Base-by-base conservation (phyloP, 2,888 invertebrate species). In the Bibio marci region DNA sequence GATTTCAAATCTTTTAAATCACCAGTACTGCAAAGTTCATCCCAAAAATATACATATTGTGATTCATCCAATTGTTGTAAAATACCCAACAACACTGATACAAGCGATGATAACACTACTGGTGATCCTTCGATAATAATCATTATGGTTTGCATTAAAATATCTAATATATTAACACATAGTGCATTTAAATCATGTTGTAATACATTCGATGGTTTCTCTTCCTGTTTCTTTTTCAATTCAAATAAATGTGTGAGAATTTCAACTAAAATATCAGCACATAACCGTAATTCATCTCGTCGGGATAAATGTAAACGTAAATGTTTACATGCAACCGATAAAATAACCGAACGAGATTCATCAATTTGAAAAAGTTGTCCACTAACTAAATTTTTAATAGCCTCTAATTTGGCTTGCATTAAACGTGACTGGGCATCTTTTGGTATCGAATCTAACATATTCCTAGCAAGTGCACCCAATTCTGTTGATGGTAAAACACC, bases 41-140 rank as follows among this genome's bases (percentile, higher is more conserved):
- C 85, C 80, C 90, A 87, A 33, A 91, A 64, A 13, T 82, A 69
- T 48, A 80, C 79, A 58, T 90, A 92, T 54, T 92, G 91, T 22
- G 77, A 79, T 45, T 88, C 86, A 48, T 83, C 83, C 52, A 94
- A 69, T 4, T 91, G 64, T 54, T 90, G 85, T 52, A 94, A 67
- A 32, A 87, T 69, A 0, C 88, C 87, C 18, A 90, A 70, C 14
- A 94, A 64, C 53, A 86, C 88, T 1, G 87, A 80, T 11, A 92
- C 88, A 57, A 94, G 66, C 47, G 81, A 78, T 3, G 88, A 55
- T 14, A 61, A 45, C 12, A 82, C 75, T 1, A 76, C 70, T 5
- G 77, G 71, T 17, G 76, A 79, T 26, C 81, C 76, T 44, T 86
- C 82, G 50, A 86, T 79, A 19, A 86, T 71, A 46, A 80, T 77